Evolutionary conservation across 2,888 invertebrate genomes (phyloP), one percentile per base, ranked within the genome.

Genomic region (Eupelmus urozonus): DNA sequence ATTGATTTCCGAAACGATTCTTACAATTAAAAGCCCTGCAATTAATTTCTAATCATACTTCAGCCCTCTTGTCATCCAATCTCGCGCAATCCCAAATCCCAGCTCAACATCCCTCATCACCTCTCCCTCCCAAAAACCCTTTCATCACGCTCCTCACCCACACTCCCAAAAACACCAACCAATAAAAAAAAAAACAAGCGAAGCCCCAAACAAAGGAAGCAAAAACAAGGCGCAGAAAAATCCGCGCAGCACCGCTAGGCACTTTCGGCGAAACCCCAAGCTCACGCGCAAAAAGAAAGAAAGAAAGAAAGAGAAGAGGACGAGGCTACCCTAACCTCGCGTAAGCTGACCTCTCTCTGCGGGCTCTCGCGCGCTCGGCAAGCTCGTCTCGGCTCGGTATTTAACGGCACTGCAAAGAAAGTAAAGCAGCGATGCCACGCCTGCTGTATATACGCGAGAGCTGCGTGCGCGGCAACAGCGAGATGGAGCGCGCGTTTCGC

Each of bases 311-410:
- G 11, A 57, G 74, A 16, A 42, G 27, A 45, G 16, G 45, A 27
- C 23, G 42, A 20, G 16, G 34, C n/a, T 86, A 84, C 88, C 87
- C 85, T 87, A 87, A 87, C 87, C 87, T 87, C 85, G 84, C 85
- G 85, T 86, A 87, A 88, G 85, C 84, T 87, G 88, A 88, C 87
- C 87, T 86, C 87, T 84, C 78, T n/a, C n/a, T 85, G 85, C 84
- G 85, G 85, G 84, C 86, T 85, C 84, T 83, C 85, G 84, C 83
- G 83, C 83, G 84, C 82, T 49, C 51, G 23, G 63, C 85, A 86
- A 88, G 87, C 87, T n/a, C 88, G 88, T 85, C 87, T 20, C 18
- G 20, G 57, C 13, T 27, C 2, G 57, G 57, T 11, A 27, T 57
- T 57, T 57, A 18, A 16, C 57, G 25, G 0, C 13, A 13, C 85